Conservation (phyloP, 2,888 invertebrate species). For the Eupithecia centaureata region DNA sequence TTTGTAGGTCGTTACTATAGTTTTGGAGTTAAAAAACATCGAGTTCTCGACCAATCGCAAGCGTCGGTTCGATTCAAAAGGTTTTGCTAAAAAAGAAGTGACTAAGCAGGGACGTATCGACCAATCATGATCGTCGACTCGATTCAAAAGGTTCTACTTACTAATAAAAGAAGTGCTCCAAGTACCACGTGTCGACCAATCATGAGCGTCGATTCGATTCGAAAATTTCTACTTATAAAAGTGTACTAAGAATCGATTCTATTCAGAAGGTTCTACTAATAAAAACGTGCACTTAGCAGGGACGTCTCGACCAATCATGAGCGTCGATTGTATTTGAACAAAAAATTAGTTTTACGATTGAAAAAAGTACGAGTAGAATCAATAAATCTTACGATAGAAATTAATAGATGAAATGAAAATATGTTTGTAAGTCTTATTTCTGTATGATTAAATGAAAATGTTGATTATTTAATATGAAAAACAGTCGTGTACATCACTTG, state of each 20-base stretch:
- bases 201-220: not conserved
- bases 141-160: not conserved
- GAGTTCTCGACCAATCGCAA: not conserved
- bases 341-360: too few relatives aligned
- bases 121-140: not conserved
- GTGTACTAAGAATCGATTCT: too few relatives aligned
- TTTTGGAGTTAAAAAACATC: not conserved
- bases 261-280: not conserved
- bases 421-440: too few relatives aligned
- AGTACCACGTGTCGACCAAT: too few relatives aligned
- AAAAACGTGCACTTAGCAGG: not conserved
- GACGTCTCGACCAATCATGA: not conserved
- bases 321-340: not conserved
- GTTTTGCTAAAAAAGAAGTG: not conserved
- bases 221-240: too few relatives aligned
- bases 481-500: conserved; percentile 34
- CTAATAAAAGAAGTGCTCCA: not conserved
- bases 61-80: not conserved
- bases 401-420: too few relatives aligned
- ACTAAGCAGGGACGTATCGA: not conserved
- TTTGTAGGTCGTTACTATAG: conserved; percentile 5
- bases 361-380: too few relatives aligned
- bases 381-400: too few relatives aligned
- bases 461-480: not conserved
- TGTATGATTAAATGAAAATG: not conserved